Conservation (phyloP, 2,888 invertebrate genomes). For the Agrilus mali region DNA sequence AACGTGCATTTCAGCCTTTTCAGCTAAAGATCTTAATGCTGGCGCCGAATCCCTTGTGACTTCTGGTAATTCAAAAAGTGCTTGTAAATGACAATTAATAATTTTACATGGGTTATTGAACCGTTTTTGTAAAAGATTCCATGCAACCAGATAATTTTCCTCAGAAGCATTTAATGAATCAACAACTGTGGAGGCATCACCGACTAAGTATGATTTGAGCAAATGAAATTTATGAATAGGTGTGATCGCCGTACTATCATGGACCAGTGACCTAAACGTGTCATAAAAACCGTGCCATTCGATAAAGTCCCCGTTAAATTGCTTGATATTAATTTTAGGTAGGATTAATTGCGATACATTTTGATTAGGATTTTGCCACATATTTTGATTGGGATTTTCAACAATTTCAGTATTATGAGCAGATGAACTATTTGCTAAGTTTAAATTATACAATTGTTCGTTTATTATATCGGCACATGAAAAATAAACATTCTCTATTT, state of each 20-base stretch:
- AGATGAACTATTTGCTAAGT: background rate
- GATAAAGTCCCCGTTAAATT: background rate
- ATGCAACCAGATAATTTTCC: background rate
- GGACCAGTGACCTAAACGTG: background rate
- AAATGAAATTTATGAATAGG: background rate
- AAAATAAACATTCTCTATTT: slow-evolving; percentile 1
- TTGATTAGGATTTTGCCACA: too few species aligned
- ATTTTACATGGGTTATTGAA: too few species aligned
- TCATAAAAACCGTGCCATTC: background rate
- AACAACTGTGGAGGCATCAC: background rate
- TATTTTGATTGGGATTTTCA: background rate
- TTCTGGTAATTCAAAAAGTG: too few species aligned
- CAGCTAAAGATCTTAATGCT: too few species aligned
- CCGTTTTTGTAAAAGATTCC: too few species aligned
- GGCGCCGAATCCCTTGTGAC: too few species aligned
- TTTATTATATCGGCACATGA: background rate
- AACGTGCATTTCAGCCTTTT: too few species aligned
- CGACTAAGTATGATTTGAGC: background rate
- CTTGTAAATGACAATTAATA: too few species aligned
- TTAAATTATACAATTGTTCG: background rate
- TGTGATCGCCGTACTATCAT: background rate
- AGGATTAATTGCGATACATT: background rate
- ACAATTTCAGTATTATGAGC: background rate
- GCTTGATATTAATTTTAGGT: slow-evolving; percentile 2
- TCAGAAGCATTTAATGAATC: background rate